These are phyloP conservation scores for Geopemphigus sp. DNA, from an alignment of 1,140 invertebrate genomes.

Conservation along the genomic window DNA sequence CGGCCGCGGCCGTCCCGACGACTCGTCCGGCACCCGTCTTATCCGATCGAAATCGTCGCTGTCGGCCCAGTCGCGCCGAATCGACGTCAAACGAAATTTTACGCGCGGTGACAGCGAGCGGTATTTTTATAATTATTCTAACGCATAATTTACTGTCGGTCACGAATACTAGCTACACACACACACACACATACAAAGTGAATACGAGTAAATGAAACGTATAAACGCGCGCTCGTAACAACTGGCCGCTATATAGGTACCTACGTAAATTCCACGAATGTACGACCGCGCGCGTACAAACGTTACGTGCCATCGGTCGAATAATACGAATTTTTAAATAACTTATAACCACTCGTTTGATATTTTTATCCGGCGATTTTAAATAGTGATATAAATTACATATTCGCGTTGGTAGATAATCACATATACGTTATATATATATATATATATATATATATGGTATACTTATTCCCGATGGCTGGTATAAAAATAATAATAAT, in stretches of 20 bases:
- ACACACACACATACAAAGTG: neutral
- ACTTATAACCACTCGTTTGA: conserved; percentile 20
- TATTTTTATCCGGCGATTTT: neutral
- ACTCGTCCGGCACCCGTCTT: no score
- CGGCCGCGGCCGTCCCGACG: no score
- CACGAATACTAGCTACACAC: neutral
- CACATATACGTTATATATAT: neutral
- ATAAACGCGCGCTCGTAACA: neutral
- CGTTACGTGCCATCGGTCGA: conserved; percentile 6
- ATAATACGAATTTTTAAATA: conserved; percentile 30
- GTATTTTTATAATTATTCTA: conserved; percentile 42
- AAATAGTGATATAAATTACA: neutral
- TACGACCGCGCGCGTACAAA: neutral
- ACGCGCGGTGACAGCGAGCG: neutral
- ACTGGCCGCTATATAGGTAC: neutral
- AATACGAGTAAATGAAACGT: neutral
- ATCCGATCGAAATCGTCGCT: neutral
- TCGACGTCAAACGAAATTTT: neutral
- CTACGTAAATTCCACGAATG: conserved; percentile 12
- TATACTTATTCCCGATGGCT: neutral
- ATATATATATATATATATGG: no score
- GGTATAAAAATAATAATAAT: neutral
- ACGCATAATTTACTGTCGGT: conserved; percentile 27
- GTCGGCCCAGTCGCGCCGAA: neutral
- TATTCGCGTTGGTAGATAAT: no score